Base-by-base conservation (phyloP, 2,888 invertebrate genomes). In the Agonum fuliginosum region DNA sequence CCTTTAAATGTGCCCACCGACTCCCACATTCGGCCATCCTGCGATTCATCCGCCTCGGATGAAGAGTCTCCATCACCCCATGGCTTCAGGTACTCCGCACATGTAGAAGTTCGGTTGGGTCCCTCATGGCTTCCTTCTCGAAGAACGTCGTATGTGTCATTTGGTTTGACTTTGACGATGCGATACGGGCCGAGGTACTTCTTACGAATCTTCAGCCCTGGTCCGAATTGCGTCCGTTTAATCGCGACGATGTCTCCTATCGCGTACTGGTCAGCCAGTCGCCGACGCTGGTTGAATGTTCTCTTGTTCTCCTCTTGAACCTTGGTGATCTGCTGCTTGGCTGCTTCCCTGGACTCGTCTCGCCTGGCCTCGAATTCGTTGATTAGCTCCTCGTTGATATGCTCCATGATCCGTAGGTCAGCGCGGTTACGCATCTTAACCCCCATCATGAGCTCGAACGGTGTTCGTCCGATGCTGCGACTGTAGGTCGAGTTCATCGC, bases 101-200 rank as follows among this genome's bases (percentile, higher is more conserved):
- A 78, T 3, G 80, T 80, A 4, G 80, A 75, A 1, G 82, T 82
- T 4, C 10, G 27, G 0, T 19, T 22, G 0, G 81, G 80, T 0
- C 82, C 82, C 30, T 82, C 83, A 14, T 71, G 17, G 8, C 79
- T 77, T 0, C 82, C 82, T 12, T 80, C 43, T 27, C 82, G 82
- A 24, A 80, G 77, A 0, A 84, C 81, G 5, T 79, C 73, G 72
- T 84, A 84, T n/a, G 82, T 62, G 65, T 85, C 82, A 24, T 83
- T 82, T 4, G 80, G 22, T 27, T 81, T 79, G 0, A 79, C 78
- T 51, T 79, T 80, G 34, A 77, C 78, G 10, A 84, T 75, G 20
- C 79, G 73, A 76, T 85, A 84, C 1, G 84, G 83, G 0, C 84
- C 84, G 10, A 85, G 72, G 65, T 81, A 84, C 77, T 84, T 84